Base-by-base conservation (phyloP, 1,140 invertebrate species). In the Diuraphis noxia region DNA sequence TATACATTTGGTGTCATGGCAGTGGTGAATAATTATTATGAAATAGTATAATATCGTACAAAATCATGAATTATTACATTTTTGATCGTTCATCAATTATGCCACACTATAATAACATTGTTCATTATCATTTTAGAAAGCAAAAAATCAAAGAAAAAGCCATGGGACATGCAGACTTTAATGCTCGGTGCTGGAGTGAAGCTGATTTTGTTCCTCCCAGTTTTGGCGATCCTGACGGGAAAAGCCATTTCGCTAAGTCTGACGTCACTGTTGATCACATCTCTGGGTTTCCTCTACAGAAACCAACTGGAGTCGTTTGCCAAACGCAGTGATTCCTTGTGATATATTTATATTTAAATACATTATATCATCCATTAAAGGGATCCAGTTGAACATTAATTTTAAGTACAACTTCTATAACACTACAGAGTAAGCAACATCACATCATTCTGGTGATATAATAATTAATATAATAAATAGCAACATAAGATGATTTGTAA, bases 171-270 rank as follows among this genome's bases (percentile, higher is more conserved):
- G 30, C 41, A 81, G 23, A 79, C 10, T 9, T 10, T 90, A 36
- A 34, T 90, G 25, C 41, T 77, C 41, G 63, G 40, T 9, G 30
- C 25, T 6, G 88, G 40, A n/a, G 23, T 38, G 5, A 90, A 90
- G 25, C 9, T 81, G 9, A 7, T 90, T 25, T 19, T 81, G 34
- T 81, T 81, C 25, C 23, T 90, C 13, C 88, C 77, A 10, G 10
- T 81, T 13, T 90, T 90, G 1, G 88, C 77, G 6, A 7, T 90
- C 10, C 52, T 81, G 1, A 49, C 41, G 0, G 88, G 88, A 17
- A 90, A 90, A 81, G 72, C 88, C 25, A 49, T 90, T 52, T 46
- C 88, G 41, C 10, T 90, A 23, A 81, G 88, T 36, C 30, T 90
- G 23, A 49, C 41, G n/a, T 79, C 88, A 36, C 81, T 81, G 0